Evolutionary conservation across 2,113 vertebrate species (phyloP), one percentile per base, ranked within the genome.

Genomic region (Phasianus colchicus): DNA sequence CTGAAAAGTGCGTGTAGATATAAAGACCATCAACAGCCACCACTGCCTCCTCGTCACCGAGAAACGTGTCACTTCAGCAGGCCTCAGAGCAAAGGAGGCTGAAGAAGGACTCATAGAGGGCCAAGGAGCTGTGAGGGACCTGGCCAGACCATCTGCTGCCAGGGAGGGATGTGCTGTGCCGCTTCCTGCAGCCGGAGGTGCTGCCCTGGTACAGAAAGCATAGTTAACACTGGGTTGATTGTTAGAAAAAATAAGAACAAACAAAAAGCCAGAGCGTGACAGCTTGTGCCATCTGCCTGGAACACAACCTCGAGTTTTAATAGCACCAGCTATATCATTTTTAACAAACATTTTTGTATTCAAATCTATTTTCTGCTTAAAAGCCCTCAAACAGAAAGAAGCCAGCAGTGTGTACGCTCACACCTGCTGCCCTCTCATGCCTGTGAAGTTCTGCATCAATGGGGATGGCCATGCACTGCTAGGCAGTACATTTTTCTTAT

Each of bases 361-460:
- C 80, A 86, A 89, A 87, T 89, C 74, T 82, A 64, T 91, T 92
- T 94, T 71, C 87, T 95, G 92, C 93, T 96, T 89, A 94, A 84
- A 94, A 97, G 93, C 43, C 64, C 87, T 88, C 40, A 40, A 79
- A 94, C 70, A 83, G 88, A 83, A 86, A 89, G 82, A 45, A 6
- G 43, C 75, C 12, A 86, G 72, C 5, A 13, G 93, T 93, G 93
- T 24, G 80, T 77, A 88, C 42, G 38, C 90, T 91, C 45, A 52
- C 97, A 97, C 94, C 97, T 97, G 97, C 96, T 91, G 92, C 96
- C n/a, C 63, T 50, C 96, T 83, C 89, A 83, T 22, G 61, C 94
- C 90, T 36, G 74, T 40, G 48, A 93, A 93, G 93, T 64, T 78
- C 96, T 45, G 76, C 86, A 89, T 78, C 90, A 42, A 4, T 30